These are phyloP conservation scores for Dermatemys mawii DNA, from an alignment of 2,113 vertebrate genomes.

Conservation along the genomic window DNA sequence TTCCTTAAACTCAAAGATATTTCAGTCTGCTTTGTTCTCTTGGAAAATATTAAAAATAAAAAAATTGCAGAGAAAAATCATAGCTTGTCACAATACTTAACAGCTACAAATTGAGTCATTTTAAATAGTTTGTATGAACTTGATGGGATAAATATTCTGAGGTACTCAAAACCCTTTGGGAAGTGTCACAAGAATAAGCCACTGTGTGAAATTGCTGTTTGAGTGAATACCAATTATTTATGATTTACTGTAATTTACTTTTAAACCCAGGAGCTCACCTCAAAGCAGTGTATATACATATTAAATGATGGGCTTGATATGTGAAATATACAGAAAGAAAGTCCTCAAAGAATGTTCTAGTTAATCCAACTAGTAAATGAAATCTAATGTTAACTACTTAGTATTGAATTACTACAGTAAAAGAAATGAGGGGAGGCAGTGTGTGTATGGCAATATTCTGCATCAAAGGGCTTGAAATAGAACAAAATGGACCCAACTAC, in stretches of 20 bases:
- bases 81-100: constrained; percentile 65
- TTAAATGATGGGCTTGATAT: constrained; percentile 50
- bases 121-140: constrained; percentile 65
- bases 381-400: neutral
- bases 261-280: constrained; percentile 62
- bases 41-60: constrained; percentile 40
- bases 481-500: neutral
- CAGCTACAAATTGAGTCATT: constrained; percentile 64
- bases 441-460: accelerated
- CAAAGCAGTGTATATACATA: constrained; percentile 42
- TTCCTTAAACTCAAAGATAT: constrained; percentile 34
- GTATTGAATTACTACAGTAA: neutral
- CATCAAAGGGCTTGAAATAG: neutral
- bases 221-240: constrained; percentile 72
- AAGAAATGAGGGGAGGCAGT: neutral
- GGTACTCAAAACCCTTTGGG: constrained; percentile 51
- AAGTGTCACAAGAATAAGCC: constrained; percentile 57
- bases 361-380: neutral
- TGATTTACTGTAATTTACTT: constrained; percentile 69
- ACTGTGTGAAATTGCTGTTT: constrained; percentile 65
- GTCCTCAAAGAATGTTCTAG: neutral
- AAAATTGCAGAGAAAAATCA: constrained; percentile 33
- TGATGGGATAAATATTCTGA: constrained; percentile 70
- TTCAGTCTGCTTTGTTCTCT: constrained; percentile 24
- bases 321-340: constrained; percentile 21